phyloP scores from a whole-genome alignment of 2,113 vertebrate species.

The Casuarius casuarius region DNA sequence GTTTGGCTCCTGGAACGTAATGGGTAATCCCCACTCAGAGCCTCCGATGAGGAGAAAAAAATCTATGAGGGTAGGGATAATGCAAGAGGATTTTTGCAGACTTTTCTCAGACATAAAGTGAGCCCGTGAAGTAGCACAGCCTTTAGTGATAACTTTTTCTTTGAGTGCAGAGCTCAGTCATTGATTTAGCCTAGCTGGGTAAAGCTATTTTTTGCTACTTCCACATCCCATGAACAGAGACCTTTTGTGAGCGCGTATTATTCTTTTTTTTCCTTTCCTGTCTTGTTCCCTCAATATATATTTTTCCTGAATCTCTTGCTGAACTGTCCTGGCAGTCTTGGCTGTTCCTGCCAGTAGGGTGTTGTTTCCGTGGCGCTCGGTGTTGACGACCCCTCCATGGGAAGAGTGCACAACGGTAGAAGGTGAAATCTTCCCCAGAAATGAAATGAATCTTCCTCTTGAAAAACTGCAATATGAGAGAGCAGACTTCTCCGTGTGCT shows the following conservation, averaged over 20 bases:
- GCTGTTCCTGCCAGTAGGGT: neutral
- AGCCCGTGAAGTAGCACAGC: slow-evolving; percentile 18
- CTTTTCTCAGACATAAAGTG: slow-evolving; percentile 42
- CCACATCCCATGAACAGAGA: neutral
- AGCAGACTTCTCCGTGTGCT: neutral
- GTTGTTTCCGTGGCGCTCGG: accelerated
- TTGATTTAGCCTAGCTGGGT: neutral
- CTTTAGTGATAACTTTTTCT: slow-evolving; percentile 43
- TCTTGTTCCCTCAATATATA: neutral
- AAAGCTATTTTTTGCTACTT: neutral
- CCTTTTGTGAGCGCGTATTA: neutral
- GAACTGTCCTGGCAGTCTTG: neutral
- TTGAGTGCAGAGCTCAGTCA: slow-evolving; percentile 14
- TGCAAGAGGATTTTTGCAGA: slow-evolving; percentile 48
- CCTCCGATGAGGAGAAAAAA: slow-evolving; percentile 41
- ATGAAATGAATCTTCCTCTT: neutral
- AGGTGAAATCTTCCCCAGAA: neutral
- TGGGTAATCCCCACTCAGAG: slow-evolving; percentile 52
- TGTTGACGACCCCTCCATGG: neutral
- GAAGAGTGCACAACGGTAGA: neutral
- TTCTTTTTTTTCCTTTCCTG: neutral
- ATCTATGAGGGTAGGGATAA: slow-evolving; percentile 41
- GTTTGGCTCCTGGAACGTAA: slow-evolving; percentile 31
- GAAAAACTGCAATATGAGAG: neutral
- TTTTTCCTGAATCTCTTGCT: neutral